These are phyloP conservation scores for Onychomys torridus DNA, from an alignment of 2,797 vertebrate species.

Conservation along the genomic window DNA sequence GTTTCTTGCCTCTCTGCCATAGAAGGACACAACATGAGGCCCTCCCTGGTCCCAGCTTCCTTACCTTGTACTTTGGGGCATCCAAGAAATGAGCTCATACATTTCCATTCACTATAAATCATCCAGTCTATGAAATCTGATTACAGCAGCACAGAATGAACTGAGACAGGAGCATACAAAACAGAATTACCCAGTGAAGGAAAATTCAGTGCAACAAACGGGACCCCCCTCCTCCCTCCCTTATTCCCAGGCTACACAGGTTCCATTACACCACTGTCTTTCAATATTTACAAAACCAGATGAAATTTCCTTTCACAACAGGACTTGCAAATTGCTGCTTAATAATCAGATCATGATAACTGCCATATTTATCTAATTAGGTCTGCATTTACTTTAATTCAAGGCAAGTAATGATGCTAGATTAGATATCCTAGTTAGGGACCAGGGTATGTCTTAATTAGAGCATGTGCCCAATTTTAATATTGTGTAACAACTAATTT, in stretches of 20 bases:
- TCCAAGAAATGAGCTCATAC: neutral
- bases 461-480: constrained; percentile 48
- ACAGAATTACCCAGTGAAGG: neutral
- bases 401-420: constrained; percentile 21
- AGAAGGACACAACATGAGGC: neutral
- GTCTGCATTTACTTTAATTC: constrained; percentile 54
- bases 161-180: neutral
- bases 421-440: constrained; percentile 27
- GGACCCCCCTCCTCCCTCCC: neutral
- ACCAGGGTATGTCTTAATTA: constrained; percentile 20
- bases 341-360: constrained; percentile 59
- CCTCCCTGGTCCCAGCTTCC: neutral
- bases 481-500: constrained; percentile 52
- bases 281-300: constrained; percentile 30
- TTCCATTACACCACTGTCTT: neutral
- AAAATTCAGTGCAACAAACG: neutral
- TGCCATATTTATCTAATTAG: constrained; percentile 62
- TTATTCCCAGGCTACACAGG: neutral
- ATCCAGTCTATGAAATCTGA: neutral
- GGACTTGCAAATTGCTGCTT: constrained; percentile 51
- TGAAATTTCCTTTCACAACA: constrained; percentile 20
- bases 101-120: neutral
- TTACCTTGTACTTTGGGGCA: neutral
- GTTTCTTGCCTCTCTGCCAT: neutral
- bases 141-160: neutral